Evolutionary conservation across 2,888 invertebrate species (phyloP).

Genomic region (Drosophila fulvimacula): DNA sequence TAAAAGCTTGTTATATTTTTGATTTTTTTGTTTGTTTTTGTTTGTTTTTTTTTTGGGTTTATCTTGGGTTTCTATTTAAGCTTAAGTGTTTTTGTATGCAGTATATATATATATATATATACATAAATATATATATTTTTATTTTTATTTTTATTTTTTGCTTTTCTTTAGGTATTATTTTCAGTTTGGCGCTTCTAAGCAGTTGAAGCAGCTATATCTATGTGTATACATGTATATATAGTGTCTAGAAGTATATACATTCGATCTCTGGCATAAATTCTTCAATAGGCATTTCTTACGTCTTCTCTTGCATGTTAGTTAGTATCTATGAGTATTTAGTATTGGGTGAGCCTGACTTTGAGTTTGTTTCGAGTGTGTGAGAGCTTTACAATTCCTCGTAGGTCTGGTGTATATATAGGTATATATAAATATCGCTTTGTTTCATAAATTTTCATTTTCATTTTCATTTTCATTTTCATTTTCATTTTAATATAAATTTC

Average conservation of each 20-base stretch:
- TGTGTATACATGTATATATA: constrained; percentile 33
- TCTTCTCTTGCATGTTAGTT: constrained; percentile 17
- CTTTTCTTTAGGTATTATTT: neutral
- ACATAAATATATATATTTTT: neutral
- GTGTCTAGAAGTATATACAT: constrained; percentile 50
- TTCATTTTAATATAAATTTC: constrained; percentile 67
- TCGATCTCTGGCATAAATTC: constrained; percentile 59
- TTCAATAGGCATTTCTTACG: constrained; percentile 31
- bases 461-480: neutral
- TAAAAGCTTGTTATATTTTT: constrained; percentile 65
- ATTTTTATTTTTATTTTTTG: neutral
- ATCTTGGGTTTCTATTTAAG: constrained; percentile 24
- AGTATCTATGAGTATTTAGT: constrained; percentile 34
- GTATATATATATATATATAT: constrained; percentile 20
- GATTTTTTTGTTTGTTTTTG: too few species aligned
- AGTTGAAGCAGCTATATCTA: constrained; percentile 43
- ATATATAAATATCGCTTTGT: constrained; percentile 53
- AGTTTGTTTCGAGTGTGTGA: constrained; percentile 26
- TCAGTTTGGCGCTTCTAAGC: constrained; percentile 60
- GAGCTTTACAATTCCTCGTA: constrained; percentile 60
- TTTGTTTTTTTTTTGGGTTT: constrained; percentile 32
- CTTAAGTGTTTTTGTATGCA: constrained; percentile 35
- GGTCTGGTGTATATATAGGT: constrained; percentile 48
- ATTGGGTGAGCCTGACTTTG: constrained; percentile 17
- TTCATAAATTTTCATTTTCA: constrained; percentile 14